phyloP scores from a whole-genome alignment of 2,797 vertebrate genomes.

The Acrocephalus scirpaceus region DNA sequence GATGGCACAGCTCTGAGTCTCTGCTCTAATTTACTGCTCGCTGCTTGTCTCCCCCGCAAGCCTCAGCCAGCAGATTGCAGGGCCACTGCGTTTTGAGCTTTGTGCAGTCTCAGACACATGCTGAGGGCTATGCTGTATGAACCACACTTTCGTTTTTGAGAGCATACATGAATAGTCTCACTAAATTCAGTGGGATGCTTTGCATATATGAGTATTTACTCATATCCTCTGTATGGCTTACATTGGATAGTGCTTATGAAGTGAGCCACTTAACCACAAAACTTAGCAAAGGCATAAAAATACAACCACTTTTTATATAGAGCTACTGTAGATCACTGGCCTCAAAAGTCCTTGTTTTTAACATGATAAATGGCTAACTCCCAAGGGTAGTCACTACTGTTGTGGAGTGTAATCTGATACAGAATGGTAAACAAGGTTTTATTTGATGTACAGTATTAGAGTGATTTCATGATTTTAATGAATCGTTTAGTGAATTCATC shows the following conservation, averaged over 20 bases:
- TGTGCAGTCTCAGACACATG: not conserved
- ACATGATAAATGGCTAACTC: not conserved
- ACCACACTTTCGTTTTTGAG: not conserved
- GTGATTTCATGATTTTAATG: not conserved
- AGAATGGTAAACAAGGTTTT: conserved; percentile 4
- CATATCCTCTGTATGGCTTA: not conserved
- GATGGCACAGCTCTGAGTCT: conserved; percentile 38
- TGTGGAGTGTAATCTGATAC: not conserved
- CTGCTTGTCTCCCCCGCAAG: not conserved
- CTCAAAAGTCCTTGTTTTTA: conserved; percentile 14
- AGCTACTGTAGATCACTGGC: not conserved
- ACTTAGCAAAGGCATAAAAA: conserved; percentile 17
- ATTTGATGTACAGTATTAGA: not conserved
- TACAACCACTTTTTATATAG: not conserved
- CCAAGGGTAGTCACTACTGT: not conserved
- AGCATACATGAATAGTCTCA: not conserved
- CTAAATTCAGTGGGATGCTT: conserved; percentile 16
- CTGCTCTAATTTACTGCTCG: conserved; percentile 33
- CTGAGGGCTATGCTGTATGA: not conserved
- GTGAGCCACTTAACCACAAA: conserved; percentile 17
- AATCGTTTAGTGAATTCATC: not conserved
- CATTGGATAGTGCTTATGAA: not conserved
- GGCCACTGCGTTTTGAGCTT: not conserved
- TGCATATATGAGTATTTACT: conserved; percentile 35
- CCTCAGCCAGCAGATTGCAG: conserved; percentile 46